Conservation (phyloP, 2,888 invertebrate genomes). For the Prionchulus punctatus region DNA sequence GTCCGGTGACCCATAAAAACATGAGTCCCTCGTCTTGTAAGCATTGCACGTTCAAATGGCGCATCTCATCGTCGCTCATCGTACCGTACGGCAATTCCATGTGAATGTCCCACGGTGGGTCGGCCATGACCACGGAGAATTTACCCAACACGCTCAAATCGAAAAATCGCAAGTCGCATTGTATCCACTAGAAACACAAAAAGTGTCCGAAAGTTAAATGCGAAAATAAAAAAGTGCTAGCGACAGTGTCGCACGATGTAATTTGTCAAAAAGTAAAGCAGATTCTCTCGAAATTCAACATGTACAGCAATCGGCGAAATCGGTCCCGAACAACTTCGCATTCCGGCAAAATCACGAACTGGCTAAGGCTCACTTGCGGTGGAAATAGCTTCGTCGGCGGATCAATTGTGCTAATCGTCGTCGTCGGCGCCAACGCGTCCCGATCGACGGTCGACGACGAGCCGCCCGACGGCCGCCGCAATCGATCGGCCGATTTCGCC, state of each 20-base stretch:
- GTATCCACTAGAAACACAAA: slow-evolving; percentile 73
- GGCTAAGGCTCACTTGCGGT: slow-evolving; percentile 25
- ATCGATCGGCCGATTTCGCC: neutral
- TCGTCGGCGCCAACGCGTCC: neutral
- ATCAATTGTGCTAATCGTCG: neutral
- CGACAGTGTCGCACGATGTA: no score
- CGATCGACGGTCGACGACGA: neutral
- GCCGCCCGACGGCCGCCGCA: neutral
- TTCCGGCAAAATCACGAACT: slow-evolving; percentile 23
- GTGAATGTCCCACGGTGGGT: slow-evolving; percentile 97
- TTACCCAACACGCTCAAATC: slow-evolving; percentile 84
- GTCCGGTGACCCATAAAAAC: slow-evolving; percentile 92
- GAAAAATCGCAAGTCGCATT: slow-evolving; percentile 76
- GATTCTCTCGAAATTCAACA: no score
- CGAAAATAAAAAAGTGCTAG: no score
- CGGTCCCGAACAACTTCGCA: slow-evolving; percentile 43
- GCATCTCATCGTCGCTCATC: slow-evolving; percentile 97
- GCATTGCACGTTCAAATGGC: slow-evolving; percentile 77
- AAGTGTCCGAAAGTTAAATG: neutral
- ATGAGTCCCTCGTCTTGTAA: slow-evolving; percentile 87
- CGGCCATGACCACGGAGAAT: slow-evolving; percentile 96
- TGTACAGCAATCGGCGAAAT: no score
- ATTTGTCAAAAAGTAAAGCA: no score
- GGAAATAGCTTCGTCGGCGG: slow-evolving; percentile 13
- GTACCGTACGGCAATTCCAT: slow-evolving; percentile 95